Conservation (phyloP, 2,113 vertebrate genomes). For the Embiotoca jacksoni region DNA sequence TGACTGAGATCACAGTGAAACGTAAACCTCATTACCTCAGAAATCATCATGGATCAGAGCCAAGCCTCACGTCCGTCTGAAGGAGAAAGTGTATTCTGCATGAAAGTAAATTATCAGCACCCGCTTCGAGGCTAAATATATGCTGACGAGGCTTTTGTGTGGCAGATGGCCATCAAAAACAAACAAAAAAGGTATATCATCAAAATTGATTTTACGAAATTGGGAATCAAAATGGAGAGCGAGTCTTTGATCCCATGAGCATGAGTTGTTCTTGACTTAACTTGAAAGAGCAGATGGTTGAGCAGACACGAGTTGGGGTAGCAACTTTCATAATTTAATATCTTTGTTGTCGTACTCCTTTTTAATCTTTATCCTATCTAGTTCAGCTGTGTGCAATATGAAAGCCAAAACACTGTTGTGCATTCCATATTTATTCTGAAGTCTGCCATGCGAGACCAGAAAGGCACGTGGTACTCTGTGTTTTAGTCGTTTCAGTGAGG, state of each 20-base stretch:
- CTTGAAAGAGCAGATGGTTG: constrained; percentile 59
- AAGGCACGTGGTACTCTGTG: neutral
- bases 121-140: constrained; percentile 10
- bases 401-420: constrained; percentile 2
- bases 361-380: constrained; percentile 13
- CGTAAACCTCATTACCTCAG: constrained; percentile 69
- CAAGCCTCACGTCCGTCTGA: constrained; percentile 35
- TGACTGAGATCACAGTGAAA: constrained; percentile 57
- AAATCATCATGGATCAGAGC: constrained; percentile 63
- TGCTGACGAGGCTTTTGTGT: constrained; percentile 30
- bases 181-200: constrained; percentile 10
- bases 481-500: neutral
- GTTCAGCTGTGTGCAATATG: neutral
- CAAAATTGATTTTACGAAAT: constrained; percentile 44
- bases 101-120: constrained; percentile 38
- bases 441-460: neutral
- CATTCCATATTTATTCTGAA: neutral
- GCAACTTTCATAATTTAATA: constrained; percentile 36
- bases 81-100: constrained; percentile 44
- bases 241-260: constrained; percentile 48
- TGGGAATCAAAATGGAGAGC: constrained; percentile 35
- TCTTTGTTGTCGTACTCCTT: neutral
- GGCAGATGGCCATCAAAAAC: constrained; percentile 60
- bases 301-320: constrained; percentile 21
- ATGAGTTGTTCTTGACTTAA: constrained; percentile 51